A percentile compares a stretch with the other conserved stretches of the same genome.
These are phyloP conservation scores for Lottia scabra DNA, from an alignment of 2,888 invertebrate species.

Conservation along the genomic window DNA sequence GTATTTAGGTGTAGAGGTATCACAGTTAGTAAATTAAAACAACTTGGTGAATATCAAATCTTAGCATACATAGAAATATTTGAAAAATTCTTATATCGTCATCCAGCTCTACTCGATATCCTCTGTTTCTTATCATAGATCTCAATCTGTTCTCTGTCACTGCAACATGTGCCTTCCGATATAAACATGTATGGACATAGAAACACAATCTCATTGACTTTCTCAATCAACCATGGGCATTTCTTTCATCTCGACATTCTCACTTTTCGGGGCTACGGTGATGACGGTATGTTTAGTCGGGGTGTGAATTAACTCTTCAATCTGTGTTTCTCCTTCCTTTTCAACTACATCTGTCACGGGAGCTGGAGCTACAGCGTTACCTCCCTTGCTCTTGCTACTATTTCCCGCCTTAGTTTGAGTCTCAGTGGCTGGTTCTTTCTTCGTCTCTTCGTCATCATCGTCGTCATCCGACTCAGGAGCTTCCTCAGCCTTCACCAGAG, in stretches of 20 bases:
- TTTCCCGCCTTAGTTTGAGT: background rate
- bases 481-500: conserved; percentile 23
- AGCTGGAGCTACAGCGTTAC: conserved; percentile 11
- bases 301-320: background rate
- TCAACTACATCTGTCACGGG: background rate
- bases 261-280: background rate
- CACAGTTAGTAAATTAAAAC: too few species aligned
- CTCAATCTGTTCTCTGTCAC: too few species aligned
- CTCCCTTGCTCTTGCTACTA: background rate
- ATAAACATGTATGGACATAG: too few species aligned
- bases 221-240: background rate
- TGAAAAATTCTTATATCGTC: too few species aligned
- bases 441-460: conserved; percentile 27
- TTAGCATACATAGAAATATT: too few species aligned
- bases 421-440: background rate
- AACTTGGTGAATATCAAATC: too few species aligned
- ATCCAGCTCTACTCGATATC: too few species aligned
- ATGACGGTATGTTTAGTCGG: background rate
- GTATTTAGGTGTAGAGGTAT: too few species aligned
- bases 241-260: background rate
- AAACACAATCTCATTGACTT: background rate
- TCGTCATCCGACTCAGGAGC: conserved; percentile 24
- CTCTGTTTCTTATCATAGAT: too few species aligned
- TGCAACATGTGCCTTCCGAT: too few species aligned
- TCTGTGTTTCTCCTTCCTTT: background rate